Percentiles rank a stretch among this genome's conserved stretches.
Conservation (phyloP, 1,140 invertebrate species). For the Drosophila arizonae region DNA sequence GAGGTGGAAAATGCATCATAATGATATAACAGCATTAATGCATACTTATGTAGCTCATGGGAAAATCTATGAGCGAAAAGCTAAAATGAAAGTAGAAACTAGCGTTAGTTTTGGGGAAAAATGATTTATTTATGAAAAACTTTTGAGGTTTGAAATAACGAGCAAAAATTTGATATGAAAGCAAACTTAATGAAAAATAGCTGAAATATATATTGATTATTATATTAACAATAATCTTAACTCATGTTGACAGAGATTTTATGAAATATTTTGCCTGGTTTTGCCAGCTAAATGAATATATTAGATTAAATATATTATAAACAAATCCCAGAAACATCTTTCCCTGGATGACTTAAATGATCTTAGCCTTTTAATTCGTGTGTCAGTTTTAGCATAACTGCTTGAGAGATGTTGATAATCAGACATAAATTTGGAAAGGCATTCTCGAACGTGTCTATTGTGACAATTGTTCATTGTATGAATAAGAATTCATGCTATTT, state of each 20-base stretch:
- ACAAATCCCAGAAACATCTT: neutral
- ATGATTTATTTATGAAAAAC: neutral
- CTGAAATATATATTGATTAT: too few relatives aligned
- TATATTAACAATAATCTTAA: too few relatives aligned
- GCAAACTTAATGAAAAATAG: too few relatives aligned
- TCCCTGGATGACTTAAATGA: neutral
- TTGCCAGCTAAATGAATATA: too few relatives aligned
- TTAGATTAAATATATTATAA: too few relatives aligned
- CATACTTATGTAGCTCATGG: neutral
- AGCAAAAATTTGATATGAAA: too few relatives aligned
- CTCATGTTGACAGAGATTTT: too few relatives aligned
- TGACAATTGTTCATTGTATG: conserved; percentile 29
- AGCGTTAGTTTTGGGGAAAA: neutral
- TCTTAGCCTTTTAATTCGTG: neutral
- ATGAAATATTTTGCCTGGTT: too few relatives aligned
- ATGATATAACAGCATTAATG: conserved; percentile 20
- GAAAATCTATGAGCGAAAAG: neutral
- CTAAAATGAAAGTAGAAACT: conserved; percentile 1
- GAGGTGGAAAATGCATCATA: conserved; percentile 20
- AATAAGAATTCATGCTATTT: conserved; percentile 15
- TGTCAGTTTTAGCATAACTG: neutral
- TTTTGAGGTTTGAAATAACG: too few relatives aligned
- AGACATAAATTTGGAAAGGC: conserved; percentile 6
- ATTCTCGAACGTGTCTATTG: conserved; percentile 15
- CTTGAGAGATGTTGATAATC: conserved; percentile 4